Percentiles rank a stretch among this genome's conserved stretches.
Evolutionary conservation across 2,113 vertebrate species (phyloP).

Genomic region (Hyaena hyaena): DNA sequence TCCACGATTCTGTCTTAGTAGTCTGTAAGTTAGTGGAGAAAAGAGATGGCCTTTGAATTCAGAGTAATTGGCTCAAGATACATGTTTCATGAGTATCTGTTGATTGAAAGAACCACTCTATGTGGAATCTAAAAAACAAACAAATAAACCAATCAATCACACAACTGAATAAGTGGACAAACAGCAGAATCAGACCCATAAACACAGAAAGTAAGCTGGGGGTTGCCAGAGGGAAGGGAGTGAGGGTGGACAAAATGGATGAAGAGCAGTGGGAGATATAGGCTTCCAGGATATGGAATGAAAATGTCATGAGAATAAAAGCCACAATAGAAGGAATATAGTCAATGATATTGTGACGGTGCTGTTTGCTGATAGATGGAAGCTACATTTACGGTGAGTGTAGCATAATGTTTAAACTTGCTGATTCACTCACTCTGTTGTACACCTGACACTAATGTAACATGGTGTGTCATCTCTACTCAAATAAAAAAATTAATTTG

Average conservation of each 20-base stretch:
- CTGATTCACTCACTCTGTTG: neutral
- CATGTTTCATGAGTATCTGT: neutral
- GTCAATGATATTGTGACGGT: neutral
- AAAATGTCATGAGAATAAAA: neutral
- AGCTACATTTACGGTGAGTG: neutral
- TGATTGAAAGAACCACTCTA: neutral
- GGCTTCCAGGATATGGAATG: neutral
- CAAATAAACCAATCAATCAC: too few relatives aligned
- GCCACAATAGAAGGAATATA: neutral
- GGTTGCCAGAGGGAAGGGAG: neutral
- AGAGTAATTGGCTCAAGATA: neutral
- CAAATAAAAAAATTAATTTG: neutral
- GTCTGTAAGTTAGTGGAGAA: neutral
- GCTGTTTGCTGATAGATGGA: fast-evolving
- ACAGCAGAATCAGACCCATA: neutral
- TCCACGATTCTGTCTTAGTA: neutral
- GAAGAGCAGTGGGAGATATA: neutral
- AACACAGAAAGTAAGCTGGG: neutral
- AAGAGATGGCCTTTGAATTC: neutral
- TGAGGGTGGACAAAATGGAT: neutral
- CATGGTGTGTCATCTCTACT: neutral
- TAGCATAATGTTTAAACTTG: neutral
- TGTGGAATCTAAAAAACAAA: neutral
- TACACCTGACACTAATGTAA: neutral
- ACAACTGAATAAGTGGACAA: neutral